phyloP scores from a whole-genome alignment of 2,113 vertebrate genomes.

The Macaca fascicularis region DNA sequence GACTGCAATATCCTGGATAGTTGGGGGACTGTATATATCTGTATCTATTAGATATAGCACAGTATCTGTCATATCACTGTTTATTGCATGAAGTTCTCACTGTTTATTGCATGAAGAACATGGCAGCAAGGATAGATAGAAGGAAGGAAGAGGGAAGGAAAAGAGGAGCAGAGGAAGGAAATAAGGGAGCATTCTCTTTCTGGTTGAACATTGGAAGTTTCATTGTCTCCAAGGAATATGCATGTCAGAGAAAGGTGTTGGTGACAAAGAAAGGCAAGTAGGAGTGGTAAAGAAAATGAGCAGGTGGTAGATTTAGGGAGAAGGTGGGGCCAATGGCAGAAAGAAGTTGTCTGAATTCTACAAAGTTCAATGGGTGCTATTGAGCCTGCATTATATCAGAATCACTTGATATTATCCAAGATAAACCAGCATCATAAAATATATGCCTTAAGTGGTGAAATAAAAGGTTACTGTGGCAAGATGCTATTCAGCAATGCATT shows the following conservation, averaged over 20 bases:
- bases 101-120: neutral
- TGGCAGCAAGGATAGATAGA: neutral
- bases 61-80: neutral
- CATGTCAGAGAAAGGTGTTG: neutral
- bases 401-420: conserved; percentile 39
- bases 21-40: neutral
- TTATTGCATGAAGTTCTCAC: neutral
- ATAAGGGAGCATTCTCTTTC: neutral
- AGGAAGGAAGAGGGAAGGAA: neutral
- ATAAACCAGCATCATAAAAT: conserved; percentile 59
- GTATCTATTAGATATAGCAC: neutral
- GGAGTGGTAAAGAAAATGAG: neutral
- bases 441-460: conserved; percentile 45
- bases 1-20: neutral
- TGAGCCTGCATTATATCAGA: conserved; percentile 29
- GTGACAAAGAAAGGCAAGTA: neutral
- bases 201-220: neutral
- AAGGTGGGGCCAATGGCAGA: neutral
- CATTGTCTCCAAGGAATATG: neutral
- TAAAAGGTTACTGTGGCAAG: conserved; percentile 64
- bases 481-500: conserved; percentile 58
- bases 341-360: neutral
- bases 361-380: neutral
- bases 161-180: neutral
- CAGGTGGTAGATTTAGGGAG: neutral